Base-by-base conservation (phyloP, 53 echinoderm and acorn worm genomes). In the Paracentrotus lividus region DNA sequence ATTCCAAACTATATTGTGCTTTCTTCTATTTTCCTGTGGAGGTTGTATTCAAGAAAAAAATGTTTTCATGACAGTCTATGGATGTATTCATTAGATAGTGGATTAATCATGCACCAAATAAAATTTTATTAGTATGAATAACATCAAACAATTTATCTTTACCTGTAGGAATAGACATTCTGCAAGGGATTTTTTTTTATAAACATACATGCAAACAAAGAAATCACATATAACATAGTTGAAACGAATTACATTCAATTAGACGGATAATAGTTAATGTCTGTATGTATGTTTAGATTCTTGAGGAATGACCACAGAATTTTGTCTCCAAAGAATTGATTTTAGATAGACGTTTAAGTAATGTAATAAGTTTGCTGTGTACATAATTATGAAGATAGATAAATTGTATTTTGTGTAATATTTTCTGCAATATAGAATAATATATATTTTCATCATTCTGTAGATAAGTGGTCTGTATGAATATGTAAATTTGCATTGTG, bases 371-470 rank as follows among this genome's bases (percentile, higher is more conserved):
- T 54, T 89, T 89, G 89, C 89, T 89, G 89, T 89, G 89, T 42
- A 89, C 20, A 87, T 36, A 34, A 36, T 33, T 87, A 38, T 61
- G 36, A 26, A 89, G 27, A 89, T 61, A 33, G 29, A 9, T 88
- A 32, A 52, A 57, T 18, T 88, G 64, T 89, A 65, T 44, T 42
- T 89, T 26, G 44, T 89, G 89, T 65, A 89, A 61, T 60, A 89
- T 89, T 56, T n/a, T 89, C 57, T 64, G 89, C 89, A 64, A 89
- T 89, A 89, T 60, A 61, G 65, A 65, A 89, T 42, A n/a, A 89
- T 89, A 14, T 88, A 89, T 89, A 89, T 89, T 89, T 61, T 89
- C 56, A 54, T 53, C 14, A 36, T 52, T 56, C 20, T 86, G 86
- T 86, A 86, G 86, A 86, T 86, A 86, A 55, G 18, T 27, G 54